These are phyloP conservation scores for Myotis yumanensis DNA, from an alignment of 2,113 vertebrate genomes.

Conservation along the genomic window DNA sequence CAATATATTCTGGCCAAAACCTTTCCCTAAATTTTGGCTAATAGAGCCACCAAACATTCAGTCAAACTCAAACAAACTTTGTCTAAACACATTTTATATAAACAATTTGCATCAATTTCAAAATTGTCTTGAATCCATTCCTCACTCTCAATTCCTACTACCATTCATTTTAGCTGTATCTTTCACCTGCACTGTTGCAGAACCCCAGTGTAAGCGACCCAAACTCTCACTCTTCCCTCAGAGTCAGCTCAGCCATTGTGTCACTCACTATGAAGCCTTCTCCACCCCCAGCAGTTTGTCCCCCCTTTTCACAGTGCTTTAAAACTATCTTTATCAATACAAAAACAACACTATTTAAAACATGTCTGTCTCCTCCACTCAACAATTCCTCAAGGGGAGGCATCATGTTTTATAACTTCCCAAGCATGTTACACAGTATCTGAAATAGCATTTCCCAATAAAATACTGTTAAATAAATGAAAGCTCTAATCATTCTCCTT, in stretches of 20 bases:
- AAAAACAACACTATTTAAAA: not conserved
- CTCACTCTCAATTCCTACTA: not conserved
- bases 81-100: not conserved
- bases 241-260: not conserved
- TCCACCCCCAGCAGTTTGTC: not conserved
- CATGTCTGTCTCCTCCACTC: not conserved
- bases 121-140: not conserved
- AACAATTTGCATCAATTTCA: not conserved
- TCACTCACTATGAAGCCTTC: not conserved
- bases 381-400: not conserved
- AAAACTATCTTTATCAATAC: not conserved
- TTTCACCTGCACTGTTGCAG: not conserved
- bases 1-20: not conserved
- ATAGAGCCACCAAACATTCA: not conserved
- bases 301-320: not conserved
- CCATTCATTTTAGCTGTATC: not conserved
- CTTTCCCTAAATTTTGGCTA: conserved; percentile 14
- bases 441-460: conserved; percentile 5
- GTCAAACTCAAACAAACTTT: not conserved
- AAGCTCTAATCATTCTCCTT: not conserved
- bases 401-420: not conserved
- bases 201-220: not conserved
- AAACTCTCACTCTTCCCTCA: not conserved
- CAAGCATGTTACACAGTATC: not conserved
- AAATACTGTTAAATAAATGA: not conserved